Conservation (phyloP, 2,113 vertebrate genomes). For the Lynx canadensis region DNA sequence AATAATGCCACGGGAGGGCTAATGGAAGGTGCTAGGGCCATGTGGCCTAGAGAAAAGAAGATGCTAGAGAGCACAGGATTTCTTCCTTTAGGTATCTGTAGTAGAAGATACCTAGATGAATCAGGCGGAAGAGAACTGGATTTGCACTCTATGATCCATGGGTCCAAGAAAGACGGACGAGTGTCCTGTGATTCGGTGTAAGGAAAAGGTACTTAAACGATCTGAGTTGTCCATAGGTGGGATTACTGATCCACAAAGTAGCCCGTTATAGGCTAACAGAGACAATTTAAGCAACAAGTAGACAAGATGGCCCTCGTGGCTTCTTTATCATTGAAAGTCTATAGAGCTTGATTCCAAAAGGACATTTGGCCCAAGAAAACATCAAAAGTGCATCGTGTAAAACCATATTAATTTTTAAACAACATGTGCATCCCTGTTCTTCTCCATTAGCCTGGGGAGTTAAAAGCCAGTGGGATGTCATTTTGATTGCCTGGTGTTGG, state of each 20-base stretch:
- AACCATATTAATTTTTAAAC: background rate
- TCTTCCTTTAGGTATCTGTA: conserved; percentile 15
- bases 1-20: background rate
- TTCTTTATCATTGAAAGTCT: background rate
- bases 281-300: background rate
- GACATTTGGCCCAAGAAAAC: background rate
- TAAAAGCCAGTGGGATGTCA: background rate
- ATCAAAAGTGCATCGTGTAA: background rate
- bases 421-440: background rate
- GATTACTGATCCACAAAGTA: background rate
- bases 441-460: background rate
- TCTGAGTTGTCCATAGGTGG: background rate
- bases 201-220: background rate
- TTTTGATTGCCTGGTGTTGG: background rate
- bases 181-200: background rate
- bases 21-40: background rate
- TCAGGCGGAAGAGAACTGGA: background rate
- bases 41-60: background rate
- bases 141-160: background rate
- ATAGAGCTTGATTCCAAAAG: background rate
- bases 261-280: background rate
- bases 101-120: background rate
- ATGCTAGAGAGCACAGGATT: background rate
- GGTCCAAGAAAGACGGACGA: background rate
- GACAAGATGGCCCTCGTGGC: background rate